phyloP scores from a whole-genome alignment of 1,140 invertebrate species.

The Bombus impatiens region DNA sequence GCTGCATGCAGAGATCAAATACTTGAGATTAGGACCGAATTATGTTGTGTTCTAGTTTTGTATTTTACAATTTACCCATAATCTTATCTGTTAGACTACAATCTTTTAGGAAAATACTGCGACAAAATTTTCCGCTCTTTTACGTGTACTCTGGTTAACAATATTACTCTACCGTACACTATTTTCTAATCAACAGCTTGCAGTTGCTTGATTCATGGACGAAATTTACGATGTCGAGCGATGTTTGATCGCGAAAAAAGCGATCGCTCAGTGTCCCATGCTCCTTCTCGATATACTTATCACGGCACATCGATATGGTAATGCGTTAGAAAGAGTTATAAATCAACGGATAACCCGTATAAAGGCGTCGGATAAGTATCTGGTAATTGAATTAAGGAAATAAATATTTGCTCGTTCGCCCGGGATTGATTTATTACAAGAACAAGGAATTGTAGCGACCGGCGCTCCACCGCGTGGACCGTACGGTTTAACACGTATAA shows the following conservation, averaged over 20 bases:
- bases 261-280: background rate
- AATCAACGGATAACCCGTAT: constrained; percentile 55
- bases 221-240: background rate
- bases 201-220: background rate
- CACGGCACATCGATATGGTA: constrained; percentile 12
- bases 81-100: too few relatives aligned
- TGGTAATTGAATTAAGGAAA: constrained; percentile 62
- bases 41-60: too few relatives aligned
- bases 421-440: constrained; percentile 56
- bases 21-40: too few relatives aligned
- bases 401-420: constrained; percentile 52
- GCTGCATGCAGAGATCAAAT: too few relatives aligned
- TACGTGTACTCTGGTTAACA: background rate
- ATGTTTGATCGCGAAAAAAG: background rate
- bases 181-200: background rate
- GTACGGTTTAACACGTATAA: constrained; percentile 50
- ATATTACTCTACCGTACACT: background rate
- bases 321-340: constrained; percentile 51
- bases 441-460: constrained; percentile 56
- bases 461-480: constrained; percentile 2
- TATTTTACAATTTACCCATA: too few relatives aligned
- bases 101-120: too few relatives aligned
- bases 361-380: constrained; percentile 54
- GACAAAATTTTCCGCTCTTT: too few relatives aligned
- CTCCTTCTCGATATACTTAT: constrained; percentile 14